Evolutionary conservation across 2,797 vertebrate species (phyloP), one percentile per base, ranked within the genome.

Genomic region (Danio choprae): DNA sequence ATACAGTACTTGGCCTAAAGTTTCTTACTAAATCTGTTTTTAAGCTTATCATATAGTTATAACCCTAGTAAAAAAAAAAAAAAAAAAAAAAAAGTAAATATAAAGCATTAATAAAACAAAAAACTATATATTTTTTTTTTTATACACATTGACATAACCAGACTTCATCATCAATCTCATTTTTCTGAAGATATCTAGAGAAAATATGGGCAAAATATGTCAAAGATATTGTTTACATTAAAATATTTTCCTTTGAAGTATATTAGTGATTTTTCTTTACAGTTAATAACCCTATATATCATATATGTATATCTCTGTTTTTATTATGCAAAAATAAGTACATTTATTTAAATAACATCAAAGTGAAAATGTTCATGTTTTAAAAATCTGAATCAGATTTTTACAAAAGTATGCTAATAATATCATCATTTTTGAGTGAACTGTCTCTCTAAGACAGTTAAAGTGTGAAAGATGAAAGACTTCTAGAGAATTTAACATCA

Each of bases 11-110:
- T 29, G 38, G 12, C 7, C 12, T 15, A 15, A 0, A 36, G 59
- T 50, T 62, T 62, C 15, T 62, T 15, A 62, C 36, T 40, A 5
- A 62, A 62, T 62, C 7, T 62, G 36, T 62, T 59, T 60, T 13
- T 62, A 38, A 38, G 36, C 15, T 60, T 40, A 62, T 15, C 29
- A 38, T 29, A 41, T 38, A 13, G 15, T 0, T 63, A 60, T 4
- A 41, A 18, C 8, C 11, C 8, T 62, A 8, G 16, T 13, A 60
- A 13, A 29, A 60, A n/a, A n/a, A n/a, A n/a, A n/a, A n/a, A n/a
- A n/a, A n/a, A n/a, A n/a, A n/a, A n/a, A n/a, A n/a, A n/a, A n/a
- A n/a, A n/a, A n/a, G n/a, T n/a, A n/a, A n/a, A n/a, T n/a, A n/a
- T n/a, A n/a, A n/a, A n/a, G n/a, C n/a, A n/a, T n/a, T n/a, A n/a